Base-by-base conservation (phyloP, 2,888 invertebrate genomes). In the Nomada flava region DNA sequence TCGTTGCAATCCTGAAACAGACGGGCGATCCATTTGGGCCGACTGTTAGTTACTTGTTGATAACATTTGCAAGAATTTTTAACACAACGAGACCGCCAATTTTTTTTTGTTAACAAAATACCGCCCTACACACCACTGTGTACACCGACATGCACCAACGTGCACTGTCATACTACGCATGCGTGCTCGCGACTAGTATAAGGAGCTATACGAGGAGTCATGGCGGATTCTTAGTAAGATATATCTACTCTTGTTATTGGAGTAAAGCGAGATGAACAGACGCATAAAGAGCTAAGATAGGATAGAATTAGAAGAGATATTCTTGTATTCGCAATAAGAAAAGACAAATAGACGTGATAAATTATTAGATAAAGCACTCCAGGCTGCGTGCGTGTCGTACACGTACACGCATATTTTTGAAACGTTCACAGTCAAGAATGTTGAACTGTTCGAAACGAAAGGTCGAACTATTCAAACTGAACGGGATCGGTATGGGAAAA, bases 71-170 rank as follows among this genome's bases (percentile, higher is more conserved):
- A 64, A 53, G 67, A 57, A 84, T 79, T 84, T 79, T 84, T 84
- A 67, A 84, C 76, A 76, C 81, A 75, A 87, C 88, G 86, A 88
- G 79, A 86, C 83, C 86, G 74, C 83, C 77, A 79, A 65, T 75
- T 82, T 84, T 82, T 86, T 86, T 85, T 36, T 36, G 36, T 36
- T 70, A 84, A 79, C 81, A 79, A 83, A 82, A 76, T 83, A 86
- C 88, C 85, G 86, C 86, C 84, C 83, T 75, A 72, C 84, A 82
- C 82, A 84, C 84, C 76, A 71, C 81, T 71, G 79, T 82, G 86
- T 79, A 86, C 86, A 82, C 85, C 85, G 76, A 76, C 52, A 72
- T 70, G 85, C 86, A 82, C 76, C 83, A 75, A 65, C 76, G 82
- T 85, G 85, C 85, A 85, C 85, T 85, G 70, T 18, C 71, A 29